Conservation (phyloP, 2,888 invertebrate genomes). For the Patella caerulea region DNA sequence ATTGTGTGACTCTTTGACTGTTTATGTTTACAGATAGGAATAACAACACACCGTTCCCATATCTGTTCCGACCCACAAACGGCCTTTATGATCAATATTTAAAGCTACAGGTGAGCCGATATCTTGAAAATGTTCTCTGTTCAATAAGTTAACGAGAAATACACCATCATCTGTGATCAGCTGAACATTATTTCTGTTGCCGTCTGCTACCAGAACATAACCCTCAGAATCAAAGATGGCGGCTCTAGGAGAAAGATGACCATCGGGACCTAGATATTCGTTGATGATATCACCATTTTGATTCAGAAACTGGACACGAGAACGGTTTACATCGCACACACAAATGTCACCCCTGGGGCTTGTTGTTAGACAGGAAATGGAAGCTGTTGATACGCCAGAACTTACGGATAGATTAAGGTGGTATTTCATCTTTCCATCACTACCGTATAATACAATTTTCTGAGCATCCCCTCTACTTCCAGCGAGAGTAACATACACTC, state of each 20-base stretch:
- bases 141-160: constrained; percentile 23
- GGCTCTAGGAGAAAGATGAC: constrained; percentile 18
- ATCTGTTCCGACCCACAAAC: constrained; percentile 32
- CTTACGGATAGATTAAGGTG: constrained; percentile 17
- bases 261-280: constrained; percentile 27
- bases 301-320: constrained; percentile 17
- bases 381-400: background rate
- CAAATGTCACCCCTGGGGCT: constrained; percentile 22
- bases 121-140: constrained; percentile 27
- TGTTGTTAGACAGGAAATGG: constrained; percentile 22
- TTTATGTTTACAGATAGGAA: constrained; percentile 18
- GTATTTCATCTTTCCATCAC: constrained; percentile 21
- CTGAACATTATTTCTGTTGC: constrained; percentile 20
- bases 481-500: constrained; percentile 21
- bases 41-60: constrained; percentile 28
- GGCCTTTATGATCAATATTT: constrained; percentile 20
- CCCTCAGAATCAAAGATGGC: constrained; percentile 21
- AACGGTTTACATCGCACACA: constrained; percentile 13
- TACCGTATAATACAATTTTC: constrained; percentile 18
- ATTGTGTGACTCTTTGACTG: too few species aligned
- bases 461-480: background rate
- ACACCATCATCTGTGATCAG: constrained; percentile 22
- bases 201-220: constrained; percentile 28
- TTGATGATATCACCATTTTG: constrained; percentile 10
- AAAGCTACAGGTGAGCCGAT: constrained; percentile 24